Evolutionary conservation across 2,888 invertebrate species (phyloP).

Genomic region (Mythimna ferrago): DNA sequence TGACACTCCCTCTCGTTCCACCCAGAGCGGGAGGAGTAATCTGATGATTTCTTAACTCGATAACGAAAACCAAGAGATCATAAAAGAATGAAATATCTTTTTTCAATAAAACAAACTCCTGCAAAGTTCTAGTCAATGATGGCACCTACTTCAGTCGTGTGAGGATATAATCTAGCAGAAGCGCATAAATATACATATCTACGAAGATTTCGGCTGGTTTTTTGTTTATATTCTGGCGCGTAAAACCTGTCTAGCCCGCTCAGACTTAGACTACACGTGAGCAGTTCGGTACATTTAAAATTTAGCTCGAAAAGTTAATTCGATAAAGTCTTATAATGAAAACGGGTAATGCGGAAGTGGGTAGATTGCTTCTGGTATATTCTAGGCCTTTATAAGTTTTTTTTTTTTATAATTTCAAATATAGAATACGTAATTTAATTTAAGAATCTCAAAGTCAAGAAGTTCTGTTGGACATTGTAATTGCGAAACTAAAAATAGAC

Average conservation of each 20-base stretch:
- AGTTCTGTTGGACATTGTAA: too few species aligned
- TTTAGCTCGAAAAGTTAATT: slow-evolving; percentile 42
- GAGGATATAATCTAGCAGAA: slow-evolving; percentile 71
- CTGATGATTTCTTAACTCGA: too few species aligned
- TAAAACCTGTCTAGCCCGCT: slow-evolving; percentile 79
- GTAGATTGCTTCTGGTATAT: slow-evolving; percentile 4
- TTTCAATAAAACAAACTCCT: background rate
- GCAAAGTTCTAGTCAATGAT: slow-evolving; percentile 33
- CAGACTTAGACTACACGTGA: slow-evolving; percentile 64
- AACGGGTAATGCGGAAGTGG: slow-evolving; percentile 8
- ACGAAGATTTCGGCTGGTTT: slow-evolving; percentile 72
- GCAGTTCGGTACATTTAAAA: slow-evolving; percentile 67
- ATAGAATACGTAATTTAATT: background rate
- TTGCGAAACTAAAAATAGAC: too few species aligned
- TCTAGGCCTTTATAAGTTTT: background rate
- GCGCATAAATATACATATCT: slow-evolving; percentile 64
- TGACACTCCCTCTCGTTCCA: too few species aligned
- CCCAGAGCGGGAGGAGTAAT: too few species aligned
- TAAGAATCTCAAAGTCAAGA: too few species aligned
- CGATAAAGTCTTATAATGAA: slow-evolving; percentile 7
- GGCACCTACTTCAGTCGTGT: slow-evolving; percentile 53
- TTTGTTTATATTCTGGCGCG: slow-evolving; percentile 76
- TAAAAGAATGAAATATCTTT: too few species aligned
- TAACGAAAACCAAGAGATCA: too few species aligned
- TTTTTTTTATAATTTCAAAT: background rate